Conservation (phyloP, 2,888 invertebrate genomes). For the Cryptus viduatorius region DNA sequence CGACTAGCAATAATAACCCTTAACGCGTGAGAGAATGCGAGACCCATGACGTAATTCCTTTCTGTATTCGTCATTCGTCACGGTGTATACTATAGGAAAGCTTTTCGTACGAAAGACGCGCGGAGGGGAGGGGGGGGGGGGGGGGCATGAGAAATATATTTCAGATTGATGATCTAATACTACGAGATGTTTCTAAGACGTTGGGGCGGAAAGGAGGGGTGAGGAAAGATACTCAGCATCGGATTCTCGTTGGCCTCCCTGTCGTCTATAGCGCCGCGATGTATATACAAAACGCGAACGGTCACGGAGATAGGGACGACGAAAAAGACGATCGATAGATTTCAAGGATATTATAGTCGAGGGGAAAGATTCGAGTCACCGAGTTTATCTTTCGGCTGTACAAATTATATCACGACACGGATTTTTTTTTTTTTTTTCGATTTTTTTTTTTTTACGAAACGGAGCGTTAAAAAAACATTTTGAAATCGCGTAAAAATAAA, state of each 20-base stretch:
- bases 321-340: constrained; percentile 44
- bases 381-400: constrained; percentile 16
- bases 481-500: no score
- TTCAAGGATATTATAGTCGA: constrained; percentile 6
- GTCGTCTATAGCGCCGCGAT: not conserved
- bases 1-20: constrained; percentile 82
- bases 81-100: constrained; percentile 3
- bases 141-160: constrained; percentile 51
- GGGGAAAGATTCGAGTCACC: not conserved
- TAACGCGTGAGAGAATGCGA: constrained; percentile 83
- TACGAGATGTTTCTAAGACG: constrained; percentile 35
- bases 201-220: not conserved
- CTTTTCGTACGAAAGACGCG: constrained; percentile 21
- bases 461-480: no score
- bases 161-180: constrained; percentile 63
- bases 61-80: constrained; percentile 64
- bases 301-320: constrained; percentile 13
- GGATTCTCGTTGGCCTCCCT: not conserved
- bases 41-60: constrained; percentile 78
- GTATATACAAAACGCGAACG: constrained; percentile 24
- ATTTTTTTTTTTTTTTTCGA: not conserved
- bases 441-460: no score
- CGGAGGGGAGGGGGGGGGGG: not conserved
- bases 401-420: not conserved
- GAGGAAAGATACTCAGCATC: not conserved